These are phyloP conservation scores for Rhegmatorhina hoffmannsi DNA, from an alignment of 2,113 vertebrate species.

Conservation along the genomic window DNA sequence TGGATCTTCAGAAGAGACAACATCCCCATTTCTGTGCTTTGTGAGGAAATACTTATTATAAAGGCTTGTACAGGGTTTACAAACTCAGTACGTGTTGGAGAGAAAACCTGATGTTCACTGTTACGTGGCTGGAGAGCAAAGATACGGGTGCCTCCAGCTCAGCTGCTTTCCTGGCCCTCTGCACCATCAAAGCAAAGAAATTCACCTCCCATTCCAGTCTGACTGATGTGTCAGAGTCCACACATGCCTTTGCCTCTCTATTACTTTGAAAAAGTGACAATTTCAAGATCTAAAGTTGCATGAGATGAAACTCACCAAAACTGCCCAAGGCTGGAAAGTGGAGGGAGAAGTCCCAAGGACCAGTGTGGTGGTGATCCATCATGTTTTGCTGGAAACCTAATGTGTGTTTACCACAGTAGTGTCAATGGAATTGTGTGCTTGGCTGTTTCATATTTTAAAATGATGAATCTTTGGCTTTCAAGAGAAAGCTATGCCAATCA, in stretches of 20 bases:
- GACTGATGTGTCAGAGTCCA: background rate
- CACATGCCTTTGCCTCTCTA: background rate
- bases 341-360: background rate
- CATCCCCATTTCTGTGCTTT: background rate
- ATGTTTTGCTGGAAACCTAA: background rate
- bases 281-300: background rate
- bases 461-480: background rate
- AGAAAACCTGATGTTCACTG: background rate
- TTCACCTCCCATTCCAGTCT: background rate
- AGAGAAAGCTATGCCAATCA: background rate
- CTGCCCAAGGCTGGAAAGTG: background rate
- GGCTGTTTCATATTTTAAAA: background rate
- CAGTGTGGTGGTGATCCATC: background rate
- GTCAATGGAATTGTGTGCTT: background rate
- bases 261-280: background rate
- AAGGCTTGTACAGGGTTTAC: background rate
- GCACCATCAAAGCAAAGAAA: background rate
- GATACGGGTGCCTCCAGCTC: background rate
- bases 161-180: background rate
- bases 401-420: background rate
- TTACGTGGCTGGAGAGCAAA: background rate
- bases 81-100: background rate
- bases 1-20: background rate
- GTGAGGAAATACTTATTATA: background rate
- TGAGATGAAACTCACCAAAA: background rate